phyloP scores from a whole-genome alignment of 2,797 vertebrate genomes.

The Rhynchonycteris naso region DNA sequence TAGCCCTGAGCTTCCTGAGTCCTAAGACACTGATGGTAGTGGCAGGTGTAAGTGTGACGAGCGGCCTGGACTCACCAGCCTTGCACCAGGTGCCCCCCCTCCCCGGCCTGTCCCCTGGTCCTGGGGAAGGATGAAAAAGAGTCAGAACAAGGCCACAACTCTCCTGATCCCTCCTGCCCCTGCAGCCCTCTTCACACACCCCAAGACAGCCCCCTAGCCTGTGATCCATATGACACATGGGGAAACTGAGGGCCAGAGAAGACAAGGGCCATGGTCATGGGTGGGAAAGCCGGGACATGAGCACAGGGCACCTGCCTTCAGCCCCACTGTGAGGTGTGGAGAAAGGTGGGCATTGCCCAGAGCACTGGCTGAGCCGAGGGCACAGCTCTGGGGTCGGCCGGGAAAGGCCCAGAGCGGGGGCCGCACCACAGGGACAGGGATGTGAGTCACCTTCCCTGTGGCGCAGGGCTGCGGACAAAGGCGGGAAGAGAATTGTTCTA shows the following conservation, averaged over 20 bases:
- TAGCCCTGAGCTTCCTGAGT: rapidly evolving
- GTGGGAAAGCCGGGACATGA: not conserved
- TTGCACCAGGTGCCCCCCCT: not conserved
- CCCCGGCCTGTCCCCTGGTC: not conserved
- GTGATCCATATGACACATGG: not conserved
- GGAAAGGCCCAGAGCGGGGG: constrained; percentile 7
- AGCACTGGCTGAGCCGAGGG: not conserved
- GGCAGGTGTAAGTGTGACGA: not conserved
- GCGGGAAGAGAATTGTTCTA: constrained; percentile 78
- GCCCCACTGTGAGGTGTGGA: not conserved
- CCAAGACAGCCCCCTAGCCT: not conserved
- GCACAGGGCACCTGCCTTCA: not conserved
- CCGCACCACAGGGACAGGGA: constrained; percentile 42
- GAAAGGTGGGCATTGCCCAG: not conserved
- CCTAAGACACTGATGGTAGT: not conserved
- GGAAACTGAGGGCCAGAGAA: constrained; percentile 20
- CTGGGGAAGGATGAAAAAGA: not conserved
- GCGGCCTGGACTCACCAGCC: too few species aligned
- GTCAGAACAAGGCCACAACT: not conserved
- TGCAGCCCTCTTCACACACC: not conserved
- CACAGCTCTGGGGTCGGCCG: not conserved
- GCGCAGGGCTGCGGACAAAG: constrained; percentile 68
- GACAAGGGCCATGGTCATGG: not conserved
- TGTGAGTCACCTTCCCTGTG: constrained; percentile 76
- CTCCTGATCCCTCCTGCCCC: not conserved